phyloP scores from a whole-genome alignment of 2,888 invertebrate species.

The Odontothrips loti region DNA sequence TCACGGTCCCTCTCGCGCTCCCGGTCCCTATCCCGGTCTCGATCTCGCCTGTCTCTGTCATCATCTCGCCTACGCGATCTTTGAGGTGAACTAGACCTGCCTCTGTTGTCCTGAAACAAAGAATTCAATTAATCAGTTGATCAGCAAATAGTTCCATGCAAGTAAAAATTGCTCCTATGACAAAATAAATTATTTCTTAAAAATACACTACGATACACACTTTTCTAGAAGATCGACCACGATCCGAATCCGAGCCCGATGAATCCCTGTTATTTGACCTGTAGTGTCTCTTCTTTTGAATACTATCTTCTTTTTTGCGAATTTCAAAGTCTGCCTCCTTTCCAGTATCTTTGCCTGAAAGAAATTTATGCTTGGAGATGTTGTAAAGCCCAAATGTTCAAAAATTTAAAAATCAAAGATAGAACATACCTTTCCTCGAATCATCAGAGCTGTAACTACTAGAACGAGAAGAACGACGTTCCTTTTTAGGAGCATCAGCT shows the following conservation, averaged over 20 bases:
- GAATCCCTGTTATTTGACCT: slow-evolving; percentile 77
- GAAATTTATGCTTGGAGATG: not conserved
- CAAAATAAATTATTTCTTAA: not conserved
- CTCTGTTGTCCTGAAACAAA: slow-evolving; percentile 43
- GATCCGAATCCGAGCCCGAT: slow-evolving; percentile 56
- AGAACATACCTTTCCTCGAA: slow-evolving; percentile 2
- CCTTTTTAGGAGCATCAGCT: slow-evolving; percentile 19
- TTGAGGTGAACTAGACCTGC: slow-evolving; percentile 41
- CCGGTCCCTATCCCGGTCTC: slow-evolving; percentile 48
- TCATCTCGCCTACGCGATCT: slow-evolving; percentile 46
- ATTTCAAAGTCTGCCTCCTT: slow-evolving; percentile 62
- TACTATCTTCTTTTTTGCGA: slow-evolving; percentile 70
- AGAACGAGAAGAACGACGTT: slow-evolving; percentile 28
- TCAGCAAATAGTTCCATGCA: not conserved
- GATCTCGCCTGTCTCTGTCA: slow-evolving; percentile 47
- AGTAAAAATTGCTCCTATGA: too few species aligned
- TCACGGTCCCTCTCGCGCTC: slow-evolving; percentile 48
- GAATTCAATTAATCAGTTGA: not conserved
- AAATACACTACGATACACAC: not conserved
- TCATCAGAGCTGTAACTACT: slow-evolving; percentile 21
- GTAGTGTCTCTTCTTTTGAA: slow-evolving; percentile 85
- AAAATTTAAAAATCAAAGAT: not conserved
- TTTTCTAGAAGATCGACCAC: slow-evolving; percentile 31
- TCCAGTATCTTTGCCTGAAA: slow-evolving; percentile 38
- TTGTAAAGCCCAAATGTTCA: not conserved